These are phyloP conservation scores for Chelonus insularis DNA, from an alignment of 1,140 invertebrate genomes.

Conservation along the genomic window DNA sequence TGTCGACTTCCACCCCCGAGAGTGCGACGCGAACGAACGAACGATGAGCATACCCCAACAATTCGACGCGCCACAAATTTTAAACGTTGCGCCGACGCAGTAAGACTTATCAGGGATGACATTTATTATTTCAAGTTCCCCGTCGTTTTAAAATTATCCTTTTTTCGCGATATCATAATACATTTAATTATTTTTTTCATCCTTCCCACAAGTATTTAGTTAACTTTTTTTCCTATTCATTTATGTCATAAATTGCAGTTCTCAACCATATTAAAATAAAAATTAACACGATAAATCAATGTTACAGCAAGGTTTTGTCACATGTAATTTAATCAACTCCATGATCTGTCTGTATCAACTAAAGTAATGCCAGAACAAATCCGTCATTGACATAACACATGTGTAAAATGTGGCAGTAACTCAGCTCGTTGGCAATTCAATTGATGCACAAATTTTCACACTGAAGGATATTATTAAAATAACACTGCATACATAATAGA, in stretches of 20 bases:
- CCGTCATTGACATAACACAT: slow-evolving; percentile 23
- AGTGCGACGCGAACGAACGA: slow-evolving; percentile 39
- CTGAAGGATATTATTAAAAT: slow-evolving; percentile 12
- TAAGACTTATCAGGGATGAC: slow-evolving; percentile 8
- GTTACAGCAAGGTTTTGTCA: not conserved
- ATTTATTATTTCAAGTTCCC: not conserved
- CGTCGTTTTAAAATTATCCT: not conserved
- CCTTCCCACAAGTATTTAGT: too few relatives aligned
- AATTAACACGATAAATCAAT: not conserved
- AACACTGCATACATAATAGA: slow-evolving; percentile 7
- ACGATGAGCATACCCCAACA: slow-evolving; percentile 38
- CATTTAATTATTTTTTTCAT: not conserved
- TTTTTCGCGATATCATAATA: not conserved
- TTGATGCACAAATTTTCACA: not conserved
- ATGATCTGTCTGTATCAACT: not conserved
- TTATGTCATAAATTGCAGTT: not conserved
- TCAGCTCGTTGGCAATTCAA: not conserved
- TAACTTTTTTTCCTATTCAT: not conserved
- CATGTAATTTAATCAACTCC: not conserved
- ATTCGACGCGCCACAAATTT: slow-evolving; percentile 50
- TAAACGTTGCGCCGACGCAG: slow-evolving; percentile 37
- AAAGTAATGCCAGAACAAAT: slow-evolving; percentile 22
- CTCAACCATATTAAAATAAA: not conserved
- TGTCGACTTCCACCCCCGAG: slow-evolving; percentile 51
- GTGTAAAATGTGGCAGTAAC: slow-evolving; percentile 4